phyloP scores from a whole-genome alignment of 2,888 invertebrate genomes.

The Pedicia rivosa region DNA sequence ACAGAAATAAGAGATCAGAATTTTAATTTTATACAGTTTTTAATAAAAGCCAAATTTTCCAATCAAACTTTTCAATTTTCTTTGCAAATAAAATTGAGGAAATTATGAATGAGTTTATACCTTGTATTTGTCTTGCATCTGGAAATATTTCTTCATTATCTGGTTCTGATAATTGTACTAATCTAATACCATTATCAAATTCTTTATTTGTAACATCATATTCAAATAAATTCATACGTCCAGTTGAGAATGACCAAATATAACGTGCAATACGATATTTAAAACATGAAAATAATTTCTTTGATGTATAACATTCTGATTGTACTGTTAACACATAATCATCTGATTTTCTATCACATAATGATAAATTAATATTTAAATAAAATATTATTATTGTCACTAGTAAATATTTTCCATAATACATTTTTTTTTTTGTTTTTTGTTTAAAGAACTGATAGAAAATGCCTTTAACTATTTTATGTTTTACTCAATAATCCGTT shows the following conservation, averaged over 20 bases:
- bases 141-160: slow-evolving; percentile 20
- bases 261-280: slow-evolving; percentile 25
- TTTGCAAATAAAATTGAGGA: not conserved
- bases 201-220: slow-evolving; percentile 21
- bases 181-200: slow-evolving; percentile 15
- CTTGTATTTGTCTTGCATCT: slow-evolving; percentile 22
- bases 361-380: slow-evolving; percentile 1
- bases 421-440: no score
- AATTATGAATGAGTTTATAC: no score
- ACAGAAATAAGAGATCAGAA: no score
- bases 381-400: no score
- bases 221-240: slow-evolving; percentile 24
- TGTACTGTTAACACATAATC: slow-evolving; percentile 23
- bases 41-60: not conserved
- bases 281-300: slow-evolving; percentile 23
- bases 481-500: no score
- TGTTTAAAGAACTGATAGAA: no score
- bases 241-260: slow-evolving; percentile 25
- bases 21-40: no score
- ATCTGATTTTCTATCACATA: slow-evolving; percentile 13
- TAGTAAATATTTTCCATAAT: no score
- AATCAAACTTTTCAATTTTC: not conserved
- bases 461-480: no score
- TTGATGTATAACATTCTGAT: slow-evolving; percentile 21
- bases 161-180: slow-evolving; percentile 24